Evolutionary conservation across 2,113 vertebrate species (phyloP).

Genomic region (Hyla sarda): DNA sequence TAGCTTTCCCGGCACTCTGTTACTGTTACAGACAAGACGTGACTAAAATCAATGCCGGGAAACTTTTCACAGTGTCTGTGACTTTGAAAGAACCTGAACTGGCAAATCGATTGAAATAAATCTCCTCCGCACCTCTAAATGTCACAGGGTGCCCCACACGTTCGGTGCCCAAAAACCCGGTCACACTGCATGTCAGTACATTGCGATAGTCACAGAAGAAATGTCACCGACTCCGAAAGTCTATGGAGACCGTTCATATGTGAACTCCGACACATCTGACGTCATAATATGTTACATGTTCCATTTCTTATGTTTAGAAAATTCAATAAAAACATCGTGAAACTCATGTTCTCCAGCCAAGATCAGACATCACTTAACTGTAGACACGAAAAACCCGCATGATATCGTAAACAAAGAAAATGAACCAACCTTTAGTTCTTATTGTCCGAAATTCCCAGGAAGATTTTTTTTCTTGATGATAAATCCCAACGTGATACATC

Average conservation of each 20-base stretch:
- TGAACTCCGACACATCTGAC: too few relatives aligned
- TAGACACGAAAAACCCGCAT: neutral
- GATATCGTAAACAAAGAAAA: neutral
- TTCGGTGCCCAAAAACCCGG: neutral
- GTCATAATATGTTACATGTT: too few relatives aligned
- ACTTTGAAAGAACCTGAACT: neutral
- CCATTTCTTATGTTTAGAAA: too few relatives aligned
- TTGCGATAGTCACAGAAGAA: neutral
- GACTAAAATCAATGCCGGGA: slow-evolving; percentile 30
- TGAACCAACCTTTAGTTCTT: neutral
- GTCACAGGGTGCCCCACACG: neutral
- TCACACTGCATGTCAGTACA: neutral
- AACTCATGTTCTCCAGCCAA: neutral
- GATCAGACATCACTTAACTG: neutral
- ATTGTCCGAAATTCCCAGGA: slow-evolving; percentile 8
- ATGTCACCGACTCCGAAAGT: neutral
- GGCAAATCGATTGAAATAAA: neutral
- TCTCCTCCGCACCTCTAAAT: neutral
- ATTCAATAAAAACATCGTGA: neutral
- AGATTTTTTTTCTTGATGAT: neutral
- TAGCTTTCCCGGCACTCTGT: neutral
- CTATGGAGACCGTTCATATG: too few relatives aligned
- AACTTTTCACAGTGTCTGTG: neutral
- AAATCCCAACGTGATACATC: slow-evolving; percentile 41
- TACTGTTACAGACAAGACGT: slow-evolving; percentile 29